Percentiles rank a stretch among this genome's conserved stretches.
phyloP scores from a whole-genome alignment of 1,140 invertebrate genomes.

The Scaptomyza hsui region DNA sequence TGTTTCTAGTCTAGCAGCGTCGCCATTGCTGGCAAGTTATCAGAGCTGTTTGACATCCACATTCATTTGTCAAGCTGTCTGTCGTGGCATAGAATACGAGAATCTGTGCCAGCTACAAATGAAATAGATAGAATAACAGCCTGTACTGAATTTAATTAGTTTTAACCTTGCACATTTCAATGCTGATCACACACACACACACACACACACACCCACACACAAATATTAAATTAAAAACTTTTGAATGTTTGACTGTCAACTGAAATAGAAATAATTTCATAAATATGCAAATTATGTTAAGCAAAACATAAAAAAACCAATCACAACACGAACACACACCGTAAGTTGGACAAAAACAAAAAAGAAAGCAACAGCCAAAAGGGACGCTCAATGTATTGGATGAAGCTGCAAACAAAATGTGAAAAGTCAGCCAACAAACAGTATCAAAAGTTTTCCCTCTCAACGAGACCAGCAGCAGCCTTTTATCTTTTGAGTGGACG shows the following conservation, averaged over 20 bases:
- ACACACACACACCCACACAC: too few relatives aligned
- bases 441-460: slow-evolving; percentile 71
- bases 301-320: slow-evolving; percentile 58
- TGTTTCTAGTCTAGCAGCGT: slow-evolving; percentile 52
- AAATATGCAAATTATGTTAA: slow-evolving; percentile 74
- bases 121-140: slow-evolving; percentile 28
- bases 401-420: slow-evolving; percentile 56
- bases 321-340: slow-evolving; percentile 44
- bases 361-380: slow-evolving; percentile 37
- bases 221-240: slow-evolving; percentile 61
- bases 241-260: not conserved
- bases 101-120: slow-evolving; percentile 66
- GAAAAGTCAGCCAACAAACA: slow-evolving; percentile 58
- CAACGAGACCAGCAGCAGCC: slow-evolving; percentile 7
- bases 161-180: slow-evolving; percentile 65
- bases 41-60: slow-evolving; percentile 73
- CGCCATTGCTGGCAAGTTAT: slow-evolving; percentile 72
- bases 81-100: slow-evolving; percentile 45
- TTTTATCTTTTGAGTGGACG: slow-evolving; percentile 34
- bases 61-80: slow-evolving; percentile 79
- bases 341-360: slow-evolving; percentile 39
- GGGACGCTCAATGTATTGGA: slow-evolving; percentile 27
- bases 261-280: slow-evolving; percentile 58
- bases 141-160: slow-evolving; percentile 71
- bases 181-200: slow-evolving; percentile 45